Conservation (phyloP, 2,113 vertebrate genomes). For the Ia io region DNA sequence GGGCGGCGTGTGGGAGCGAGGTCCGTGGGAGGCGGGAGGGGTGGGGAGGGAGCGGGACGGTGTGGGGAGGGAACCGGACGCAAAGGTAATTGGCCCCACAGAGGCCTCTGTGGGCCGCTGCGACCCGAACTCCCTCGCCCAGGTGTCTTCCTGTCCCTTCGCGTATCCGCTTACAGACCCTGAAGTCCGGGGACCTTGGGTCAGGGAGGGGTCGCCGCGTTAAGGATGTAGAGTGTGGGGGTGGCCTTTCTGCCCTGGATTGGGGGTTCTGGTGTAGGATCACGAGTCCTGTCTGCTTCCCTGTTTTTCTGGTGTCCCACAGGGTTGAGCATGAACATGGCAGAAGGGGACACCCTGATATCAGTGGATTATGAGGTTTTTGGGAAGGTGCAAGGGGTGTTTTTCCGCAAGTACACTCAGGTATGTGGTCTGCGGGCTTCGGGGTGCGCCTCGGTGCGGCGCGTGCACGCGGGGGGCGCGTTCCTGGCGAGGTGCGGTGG, state of each 20-base stretch:
- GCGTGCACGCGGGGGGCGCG: background rate
- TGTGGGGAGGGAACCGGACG: background rate
- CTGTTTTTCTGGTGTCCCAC: conserved; percentile 52
- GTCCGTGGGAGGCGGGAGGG: background rate
- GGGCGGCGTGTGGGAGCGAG: background rate
- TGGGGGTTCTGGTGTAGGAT: background rate
- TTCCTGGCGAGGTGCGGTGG: background rate
- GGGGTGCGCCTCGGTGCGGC: background rate
- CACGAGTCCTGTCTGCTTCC: background rate
- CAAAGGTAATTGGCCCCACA: background rate
- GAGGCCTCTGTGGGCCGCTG: background rate
- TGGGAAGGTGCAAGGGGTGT: conserved; percentile 95
- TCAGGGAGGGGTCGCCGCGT: background rate
- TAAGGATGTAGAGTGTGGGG: background rate
- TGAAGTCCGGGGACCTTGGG: background rate
- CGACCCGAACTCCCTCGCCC: background rate
- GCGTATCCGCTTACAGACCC: no score
- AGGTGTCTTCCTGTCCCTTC: background rate
- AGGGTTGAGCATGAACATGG: conserved; percentile 88
- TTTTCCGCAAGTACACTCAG: conserved; percentile 96
- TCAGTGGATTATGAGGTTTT: conserved; percentile 94
- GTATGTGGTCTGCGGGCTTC: conserved; percentile 75
- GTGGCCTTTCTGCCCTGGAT: background rate
- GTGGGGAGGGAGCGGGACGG: background rate
- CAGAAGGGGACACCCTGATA: conserved; percentile 82